These are phyloP conservation scores for Periophthalmus magnuspinnatus DNA, from an alignment of 2,797 vertebrate species.

Conservation along the genomic window DNA sequence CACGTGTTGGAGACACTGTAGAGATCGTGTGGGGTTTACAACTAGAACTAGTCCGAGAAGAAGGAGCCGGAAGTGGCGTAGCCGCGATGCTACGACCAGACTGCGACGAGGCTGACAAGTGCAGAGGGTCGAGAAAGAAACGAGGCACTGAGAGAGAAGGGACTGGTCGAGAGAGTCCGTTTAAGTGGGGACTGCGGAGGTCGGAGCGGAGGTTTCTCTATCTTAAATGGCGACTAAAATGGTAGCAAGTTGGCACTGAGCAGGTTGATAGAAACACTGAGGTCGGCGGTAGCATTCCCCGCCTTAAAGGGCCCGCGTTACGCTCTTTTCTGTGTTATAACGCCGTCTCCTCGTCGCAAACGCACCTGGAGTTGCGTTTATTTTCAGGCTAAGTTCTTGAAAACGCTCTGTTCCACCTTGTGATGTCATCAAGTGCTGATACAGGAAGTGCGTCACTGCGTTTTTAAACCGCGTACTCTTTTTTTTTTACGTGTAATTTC, in stretches of 20 bases:
- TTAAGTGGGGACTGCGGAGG: constrained; percentile 57
- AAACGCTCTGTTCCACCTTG: too few relatives aligned
- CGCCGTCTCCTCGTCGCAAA: too few relatives aligned
- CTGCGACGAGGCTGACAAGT: constrained; percentile 41
- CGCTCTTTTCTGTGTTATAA: too few relatives aligned
- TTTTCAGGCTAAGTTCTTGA: too few relatives aligned
- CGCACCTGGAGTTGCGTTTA: too few relatives aligned
- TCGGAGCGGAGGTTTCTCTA: constrained; percentile 58
- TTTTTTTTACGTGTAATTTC: too few relatives aligned
- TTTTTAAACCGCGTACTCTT: too few relatives aligned
- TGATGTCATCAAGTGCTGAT: too few relatives aligned
- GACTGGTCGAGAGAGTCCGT: constrained; percentile 65
- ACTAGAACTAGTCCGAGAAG: constrained; percentile 46
- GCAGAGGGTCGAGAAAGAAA: constrained; percentile 60
- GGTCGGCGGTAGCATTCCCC: constrained; percentile 52
- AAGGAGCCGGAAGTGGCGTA: constrained; percentile 57
- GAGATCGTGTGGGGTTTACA: constrained; percentile 47
- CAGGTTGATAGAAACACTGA: constrained; percentile 78
- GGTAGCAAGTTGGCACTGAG: constrained; percentile 82
- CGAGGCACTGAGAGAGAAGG: constrained; percentile 52
- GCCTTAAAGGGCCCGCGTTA: not conserved
- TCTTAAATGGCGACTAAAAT: constrained; percentile 71
- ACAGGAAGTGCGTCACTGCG: too few relatives aligned
- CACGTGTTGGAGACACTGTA: constrained; percentile 53
- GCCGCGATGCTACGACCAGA: constrained; percentile 50